Percentiles rank a stretch among this genome's conserved stretches.
These are phyloP conservation scores for Ariopsis seemanni DNA, from an alignment of 2,113 vertebrate genomes.

Conservation along the genomic window DNA sequence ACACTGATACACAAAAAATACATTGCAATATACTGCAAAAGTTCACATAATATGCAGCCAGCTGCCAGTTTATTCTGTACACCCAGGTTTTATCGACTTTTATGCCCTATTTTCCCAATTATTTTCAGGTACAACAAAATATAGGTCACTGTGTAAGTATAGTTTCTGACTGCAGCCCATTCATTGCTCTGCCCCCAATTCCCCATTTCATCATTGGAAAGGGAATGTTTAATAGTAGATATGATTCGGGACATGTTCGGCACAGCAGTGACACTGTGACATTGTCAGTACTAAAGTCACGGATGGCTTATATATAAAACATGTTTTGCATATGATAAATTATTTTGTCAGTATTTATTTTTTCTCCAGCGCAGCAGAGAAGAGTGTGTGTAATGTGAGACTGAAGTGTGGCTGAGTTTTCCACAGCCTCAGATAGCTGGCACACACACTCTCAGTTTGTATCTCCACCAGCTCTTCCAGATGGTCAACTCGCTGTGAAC, in stretches of 20 bases:
- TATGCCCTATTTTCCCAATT: not conserved
- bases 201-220: not conserved
- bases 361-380: constrained; percentile 8
- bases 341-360: not conserved
- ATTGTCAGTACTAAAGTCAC: not conserved
- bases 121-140: not conserved
- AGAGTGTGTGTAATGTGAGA: constrained; percentile 30
- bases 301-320: not conserved
- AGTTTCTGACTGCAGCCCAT: constrained; percentile 7
- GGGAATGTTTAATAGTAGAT: not conserved
- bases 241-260: not conserved
- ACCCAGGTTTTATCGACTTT: not conserved
- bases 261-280: not conserved
- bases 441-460: constrained; percentile 30
- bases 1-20: not conserved
- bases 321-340: not conserved
- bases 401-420: constrained; percentile 46
- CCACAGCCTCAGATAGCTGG: constrained; percentile 45
- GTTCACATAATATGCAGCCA: not conserved
- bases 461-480: constrained; percentile 49
- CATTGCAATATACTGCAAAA: not conserved
- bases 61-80: not conserved
- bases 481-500: constrained; percentile 56
- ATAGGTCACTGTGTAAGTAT: not conserved
- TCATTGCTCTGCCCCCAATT: not conserved